Evolutionary conservation across 2,888 invertebrate species (phyloP).

Genomic region (Thumatha senex): DNA sequence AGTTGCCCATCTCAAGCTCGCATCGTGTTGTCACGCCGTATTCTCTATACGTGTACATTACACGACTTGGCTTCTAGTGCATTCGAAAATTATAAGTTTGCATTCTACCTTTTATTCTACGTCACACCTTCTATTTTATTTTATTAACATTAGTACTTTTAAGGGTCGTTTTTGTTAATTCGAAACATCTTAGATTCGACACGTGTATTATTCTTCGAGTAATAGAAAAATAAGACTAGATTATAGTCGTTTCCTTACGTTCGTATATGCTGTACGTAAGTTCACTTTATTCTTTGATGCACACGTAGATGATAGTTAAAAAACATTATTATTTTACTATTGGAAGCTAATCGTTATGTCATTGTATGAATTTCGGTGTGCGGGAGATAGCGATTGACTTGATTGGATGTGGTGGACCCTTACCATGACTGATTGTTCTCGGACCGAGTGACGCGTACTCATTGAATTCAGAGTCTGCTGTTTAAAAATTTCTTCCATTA

Average conservation of each 20-base stretch:
- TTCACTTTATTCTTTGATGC: conserved; percentile 78
- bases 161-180: conserved; percentile 50
- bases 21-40: conserved; percentile 69
- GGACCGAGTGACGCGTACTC: conserved; percentile 46
- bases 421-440: conserved; percentile 39
- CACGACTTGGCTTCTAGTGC: conserved; percentile 77
- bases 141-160: conserved; percentile 72
- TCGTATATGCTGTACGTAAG: conserved; percentile 73
- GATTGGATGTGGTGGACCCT: conserved; percentile 53
- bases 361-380: conserved; percentile 71
- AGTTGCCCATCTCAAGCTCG: conserved; percentile 52
- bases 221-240: conserved; percentile 76
- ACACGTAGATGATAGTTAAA: conserved; percentile 71
- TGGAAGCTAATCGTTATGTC: conserved; percentile 76
- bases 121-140: conserved; percentile 62
- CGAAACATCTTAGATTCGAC: conserved; percentile 64
- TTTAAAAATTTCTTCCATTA: conserved; percentile 44
- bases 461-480: conserved; percentile 37
- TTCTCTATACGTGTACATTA: conserved; percentile 67
- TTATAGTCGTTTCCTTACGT: conserved; percentile 74
- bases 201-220: conserved; percentile 61
- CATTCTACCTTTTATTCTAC: conserved; percentile 71
- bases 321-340: conserved; percentile 67
- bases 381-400: conserved; percentile 58
- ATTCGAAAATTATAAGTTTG: conserved; percentile 65